These are phyloP conservation scores for Ibycter americanus DNA, from an alignment of 2,797 vertebrate species.

Conservation along the genomic window DNA sequence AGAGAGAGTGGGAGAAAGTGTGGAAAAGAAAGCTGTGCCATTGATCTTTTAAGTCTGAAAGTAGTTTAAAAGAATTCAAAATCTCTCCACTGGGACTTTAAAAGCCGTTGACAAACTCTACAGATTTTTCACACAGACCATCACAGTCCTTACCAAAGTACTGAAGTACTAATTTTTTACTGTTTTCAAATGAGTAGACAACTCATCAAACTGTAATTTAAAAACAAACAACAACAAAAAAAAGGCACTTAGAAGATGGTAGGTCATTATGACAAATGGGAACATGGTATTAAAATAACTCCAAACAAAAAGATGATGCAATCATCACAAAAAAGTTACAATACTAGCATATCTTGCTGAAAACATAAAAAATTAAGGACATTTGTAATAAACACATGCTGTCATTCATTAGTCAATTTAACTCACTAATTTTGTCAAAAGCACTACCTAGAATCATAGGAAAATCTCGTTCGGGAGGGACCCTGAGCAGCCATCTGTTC, in stretches of 20 bases:
- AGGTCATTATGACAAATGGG: background rate
- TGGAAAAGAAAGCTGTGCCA: background rate
- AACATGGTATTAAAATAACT: background rate
- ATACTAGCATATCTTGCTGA: background rate
- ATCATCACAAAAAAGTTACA: background rate
- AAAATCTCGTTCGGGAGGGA: background rate
- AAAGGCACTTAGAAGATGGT: background rate
- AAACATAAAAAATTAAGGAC: background rate
- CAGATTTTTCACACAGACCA: background rate
- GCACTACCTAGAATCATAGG: background rate
- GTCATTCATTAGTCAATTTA: background rate
- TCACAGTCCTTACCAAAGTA: background rate
- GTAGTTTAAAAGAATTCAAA: background rate
- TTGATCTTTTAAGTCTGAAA: background rate
- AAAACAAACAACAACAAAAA: background rate
- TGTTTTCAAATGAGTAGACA: background rate
- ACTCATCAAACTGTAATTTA: background rate
- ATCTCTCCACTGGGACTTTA: background rate
- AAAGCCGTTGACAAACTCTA: background rate
- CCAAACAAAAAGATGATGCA: background rate
- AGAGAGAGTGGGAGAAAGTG: background rate
- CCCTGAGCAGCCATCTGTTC: background rate
- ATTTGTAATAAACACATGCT: background rate
- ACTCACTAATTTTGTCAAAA: background rate
- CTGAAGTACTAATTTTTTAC: background rate